These are phyloP conservation scores for Diphyllodes magnificus DNA, from an alignment of 2,113 vertebrate genomes.

Conservation along the genomic window DNA sequence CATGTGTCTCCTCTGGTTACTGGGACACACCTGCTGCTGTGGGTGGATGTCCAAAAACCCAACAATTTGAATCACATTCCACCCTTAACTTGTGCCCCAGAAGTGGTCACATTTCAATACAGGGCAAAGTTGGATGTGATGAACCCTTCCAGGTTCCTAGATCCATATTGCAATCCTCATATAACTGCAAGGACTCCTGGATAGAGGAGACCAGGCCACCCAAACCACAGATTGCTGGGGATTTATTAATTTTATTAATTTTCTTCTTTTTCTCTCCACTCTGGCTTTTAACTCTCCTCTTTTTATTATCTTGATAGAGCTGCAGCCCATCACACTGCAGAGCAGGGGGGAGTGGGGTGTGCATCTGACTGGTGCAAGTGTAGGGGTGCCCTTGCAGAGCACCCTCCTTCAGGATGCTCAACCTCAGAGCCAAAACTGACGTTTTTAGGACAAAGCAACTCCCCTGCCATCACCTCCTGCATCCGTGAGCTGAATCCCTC, in stretches of 20 bases:
- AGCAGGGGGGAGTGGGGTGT: accelerated
- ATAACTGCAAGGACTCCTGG: background rate
- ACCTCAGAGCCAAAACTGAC: background rate
- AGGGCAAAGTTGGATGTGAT: background rate
- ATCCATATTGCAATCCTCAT: background rate
- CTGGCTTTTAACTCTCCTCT: background rate
- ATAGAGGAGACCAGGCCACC: background rate
- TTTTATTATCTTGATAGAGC: background rate
- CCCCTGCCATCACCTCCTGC: background rate
- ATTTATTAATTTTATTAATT: background rate
- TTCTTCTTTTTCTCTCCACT: background rate
- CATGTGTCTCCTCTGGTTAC: accelerated
- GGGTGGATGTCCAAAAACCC: background rate
- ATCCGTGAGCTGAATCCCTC: background rate
- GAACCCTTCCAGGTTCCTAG: background rate
- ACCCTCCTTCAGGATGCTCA: background rate
- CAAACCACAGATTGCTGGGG: background rate
- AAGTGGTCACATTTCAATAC: background rate
- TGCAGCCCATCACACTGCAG: background rate
- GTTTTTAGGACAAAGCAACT: background rate
- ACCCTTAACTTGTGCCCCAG: background rate
- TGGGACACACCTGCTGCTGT: background rate
- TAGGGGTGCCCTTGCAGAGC: background rate
- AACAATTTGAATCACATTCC: background rate
- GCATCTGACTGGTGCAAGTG: background rate